Evolutionary conservation across 2,113 vertebrate species (phyloP).

Genomic region (Dicrurus megarhynchus): DNA sequence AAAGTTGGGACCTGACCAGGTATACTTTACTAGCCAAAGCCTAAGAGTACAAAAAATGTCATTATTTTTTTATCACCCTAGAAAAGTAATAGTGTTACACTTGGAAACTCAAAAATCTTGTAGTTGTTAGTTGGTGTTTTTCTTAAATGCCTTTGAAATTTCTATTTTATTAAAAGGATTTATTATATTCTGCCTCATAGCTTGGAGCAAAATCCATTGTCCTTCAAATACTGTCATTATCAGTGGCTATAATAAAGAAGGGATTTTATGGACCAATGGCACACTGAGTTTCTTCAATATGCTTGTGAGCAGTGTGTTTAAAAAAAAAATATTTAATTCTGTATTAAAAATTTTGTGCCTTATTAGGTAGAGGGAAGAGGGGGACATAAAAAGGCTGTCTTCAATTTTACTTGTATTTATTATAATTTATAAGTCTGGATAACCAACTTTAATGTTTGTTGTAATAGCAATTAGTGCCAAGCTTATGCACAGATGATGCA

Average conservation of each 20-base stretch:
- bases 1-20: not conserved
- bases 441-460: conserved; percentile 29
- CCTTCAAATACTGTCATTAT: not conserved
- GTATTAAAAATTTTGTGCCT: not conserved
- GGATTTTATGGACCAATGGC: not conserved
- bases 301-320: not conserved
- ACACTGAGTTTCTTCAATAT: not conserved
- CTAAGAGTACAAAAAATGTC: not conserved
- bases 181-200: not conserved
- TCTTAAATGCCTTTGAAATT: not conserved
- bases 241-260: not conserved
- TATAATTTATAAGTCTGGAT: not conserved
- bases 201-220: not conserved
- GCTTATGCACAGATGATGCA: not conserved
- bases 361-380: not conserved
- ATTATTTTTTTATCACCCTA: not conserved
- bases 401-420: conserved; percentile 6
- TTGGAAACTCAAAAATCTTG: not conserved
- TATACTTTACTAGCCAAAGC: not conserved
- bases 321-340: not conserved
- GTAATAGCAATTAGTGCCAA: conserved; percentile 6
- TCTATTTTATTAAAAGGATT: not conserved
- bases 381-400: not conserved
- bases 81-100: not conserved
- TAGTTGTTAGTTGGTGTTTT: not conserved